Percentiles rank a stretch among this genome's conserved stretches.
Evolutionary conservation across 1,140 invertebrate genomes (phyloP).

Genomic region (Venturia canescens): DNA sequence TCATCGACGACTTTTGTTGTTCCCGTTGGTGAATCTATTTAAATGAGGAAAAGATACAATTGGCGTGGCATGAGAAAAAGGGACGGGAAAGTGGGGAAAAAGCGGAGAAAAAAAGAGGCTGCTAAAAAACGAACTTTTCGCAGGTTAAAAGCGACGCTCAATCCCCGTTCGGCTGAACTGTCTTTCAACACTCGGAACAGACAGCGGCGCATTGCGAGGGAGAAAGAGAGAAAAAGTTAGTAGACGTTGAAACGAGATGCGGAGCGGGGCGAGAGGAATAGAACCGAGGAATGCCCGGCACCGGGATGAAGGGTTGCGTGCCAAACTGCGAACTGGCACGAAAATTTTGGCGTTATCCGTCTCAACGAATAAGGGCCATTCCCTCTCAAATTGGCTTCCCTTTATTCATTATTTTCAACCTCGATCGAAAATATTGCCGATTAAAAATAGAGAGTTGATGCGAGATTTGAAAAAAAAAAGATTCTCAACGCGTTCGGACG

Average conservation of each 20-base stretch:
- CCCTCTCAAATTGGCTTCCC: not conserved
- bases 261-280: not conserved
- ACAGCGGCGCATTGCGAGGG: not conserved
- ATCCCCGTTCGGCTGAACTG: not conserved
- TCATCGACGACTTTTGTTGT: no score
- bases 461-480: no score
- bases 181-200: conserved; percentile 33
- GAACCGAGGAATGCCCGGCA: conserved; percentile 36
- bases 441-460: not conserved
- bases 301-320: conserved; percentile 35
- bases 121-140: not conserved
- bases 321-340: conserved; percentile 43
- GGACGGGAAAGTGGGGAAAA: not conserved
- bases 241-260: not conserved
- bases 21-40: no score
- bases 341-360: conserved; percentile 36
- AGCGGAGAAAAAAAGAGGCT: not conserved
- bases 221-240: not conserved
- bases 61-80: no score
- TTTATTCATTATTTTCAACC: not conserved
- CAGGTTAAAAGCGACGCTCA: not conserved
- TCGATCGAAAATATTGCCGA: not conserved
- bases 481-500: no score
- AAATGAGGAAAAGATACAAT: no score
- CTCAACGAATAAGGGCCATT: not conserved